A percentile compares a stretch with the other conserved stretches of the same genome.
These are phyloP conservation scores for Latrodectus geometricus DNA, from an alignment of 1,140 invertebrate genomes.

Conservation along the genomic window DNA sequence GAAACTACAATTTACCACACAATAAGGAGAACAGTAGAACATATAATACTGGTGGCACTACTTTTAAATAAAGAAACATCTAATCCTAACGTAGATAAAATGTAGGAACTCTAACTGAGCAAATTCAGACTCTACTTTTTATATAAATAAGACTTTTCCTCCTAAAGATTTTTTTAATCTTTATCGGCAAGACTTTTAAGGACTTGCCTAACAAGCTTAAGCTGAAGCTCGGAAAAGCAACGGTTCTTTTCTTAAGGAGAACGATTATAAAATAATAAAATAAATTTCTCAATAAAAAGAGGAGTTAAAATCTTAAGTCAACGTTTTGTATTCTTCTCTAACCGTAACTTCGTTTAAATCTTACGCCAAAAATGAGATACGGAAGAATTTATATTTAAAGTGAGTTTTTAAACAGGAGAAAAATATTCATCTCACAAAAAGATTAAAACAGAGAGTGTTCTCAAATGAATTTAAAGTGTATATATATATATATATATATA, in stretches of 20 bases:
- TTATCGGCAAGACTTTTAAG: constrained; percentile 39
- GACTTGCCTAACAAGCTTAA: constrained; percentile 52
- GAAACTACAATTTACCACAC: too few species aligned
- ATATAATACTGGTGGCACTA: too few species aligned
- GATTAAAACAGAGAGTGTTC: background rate
- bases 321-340: constrained; percentile 13
- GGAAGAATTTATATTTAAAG: background rate
- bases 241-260: constrained; percentile 10
- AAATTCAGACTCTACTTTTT: constrained; percentile 4
- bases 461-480: background rate
- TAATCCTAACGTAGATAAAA: constrained; percentile 8
- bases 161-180: background rate
- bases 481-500: too few species aligned
- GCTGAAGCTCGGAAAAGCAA: constrained; percentile 36
- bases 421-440: background rate
- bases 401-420: background rate
- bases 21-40: too few species aligned
- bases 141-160: background rate
- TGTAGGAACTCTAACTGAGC: background rate
- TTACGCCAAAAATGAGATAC: background rate
- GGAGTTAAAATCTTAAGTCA: constrained; percentile 49
- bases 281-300: constrained; percentile 7
- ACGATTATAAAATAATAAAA: background rate
- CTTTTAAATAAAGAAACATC: constrained; percentile 10
- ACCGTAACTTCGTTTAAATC: constrained; percentile 48